These are phyloP conservation scores for Hylyphantes graminicola DNA, from an alignment of 1,140 invertebrate species.

Conservation along the genomic window DNA sequence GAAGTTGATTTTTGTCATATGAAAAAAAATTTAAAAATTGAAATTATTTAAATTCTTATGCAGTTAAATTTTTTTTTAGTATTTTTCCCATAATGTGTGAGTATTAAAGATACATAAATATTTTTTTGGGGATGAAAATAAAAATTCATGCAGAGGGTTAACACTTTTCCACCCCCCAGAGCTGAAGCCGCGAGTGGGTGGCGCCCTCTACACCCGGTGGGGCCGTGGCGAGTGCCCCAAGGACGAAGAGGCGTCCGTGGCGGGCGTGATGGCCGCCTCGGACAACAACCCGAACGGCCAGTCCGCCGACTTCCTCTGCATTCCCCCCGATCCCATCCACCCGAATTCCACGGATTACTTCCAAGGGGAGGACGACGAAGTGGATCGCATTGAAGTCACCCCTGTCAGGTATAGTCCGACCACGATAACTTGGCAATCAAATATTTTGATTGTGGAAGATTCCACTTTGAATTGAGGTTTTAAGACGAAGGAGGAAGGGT, in stretches of 20 bases:
- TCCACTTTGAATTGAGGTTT: too few relatives aligned
- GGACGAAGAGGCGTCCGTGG: neutral
- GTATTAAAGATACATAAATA: too few relatives aligned
- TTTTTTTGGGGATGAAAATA: too few relatives aligned
- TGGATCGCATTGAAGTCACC: neutral
- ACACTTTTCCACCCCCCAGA: neutral
- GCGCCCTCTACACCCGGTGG: conserved; percentile 35
- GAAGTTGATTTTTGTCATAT: too few relatives aligned
- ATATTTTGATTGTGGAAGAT: too few relatives aligned
- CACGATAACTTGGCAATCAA: too few relatives aligned
- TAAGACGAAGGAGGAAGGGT: too few relatives aligned
- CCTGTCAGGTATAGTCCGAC: conserved; percentile 6
- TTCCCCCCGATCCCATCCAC: neutral
- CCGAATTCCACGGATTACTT: conserved; percentile 3
- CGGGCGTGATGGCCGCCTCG: conserved; percentile 1
- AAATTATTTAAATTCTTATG: too few relatives aligned
- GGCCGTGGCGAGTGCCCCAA: conserved; percentile 2
- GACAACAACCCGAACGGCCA: conserved; percentile 12
- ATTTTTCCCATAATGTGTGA: too few relatives aligned
- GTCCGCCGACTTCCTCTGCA: conserved; percentile 20
- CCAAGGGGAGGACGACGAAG: conserved; percentile 3
- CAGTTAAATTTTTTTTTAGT: too few relatives aligned
- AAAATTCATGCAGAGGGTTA: too few relatives aligned
- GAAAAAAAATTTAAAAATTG: too few relatives aligned
- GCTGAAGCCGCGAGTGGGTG: conserved; percentile 23